Evolutionary conservation across 2,888 invertebrate species (phyloP).

Genomic region (Agriopis aurantiaria): DNA sequence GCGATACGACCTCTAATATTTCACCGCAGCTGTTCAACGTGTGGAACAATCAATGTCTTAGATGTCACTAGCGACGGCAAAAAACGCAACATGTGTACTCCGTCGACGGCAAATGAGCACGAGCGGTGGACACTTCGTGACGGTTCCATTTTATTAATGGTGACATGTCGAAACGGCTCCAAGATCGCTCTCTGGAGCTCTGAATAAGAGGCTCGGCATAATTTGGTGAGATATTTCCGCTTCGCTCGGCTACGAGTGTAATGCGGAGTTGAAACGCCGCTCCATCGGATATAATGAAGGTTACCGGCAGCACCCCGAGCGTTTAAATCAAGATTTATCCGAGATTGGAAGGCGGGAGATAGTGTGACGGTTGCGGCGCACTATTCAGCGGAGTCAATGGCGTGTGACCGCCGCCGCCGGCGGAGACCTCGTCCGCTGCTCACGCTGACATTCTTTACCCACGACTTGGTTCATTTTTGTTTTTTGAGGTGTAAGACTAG

Average conservation of each 20-base stretch:
- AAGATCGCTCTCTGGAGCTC: constrained; percentile 37
- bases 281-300: constrained; percentile 57
- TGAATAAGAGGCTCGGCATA: constrained; percentile 31
- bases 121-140: constrained; percentile 65
- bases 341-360: constrained; percentile 67
- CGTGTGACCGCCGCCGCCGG: constrained; percentile 75
- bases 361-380: constrained; percentile 69
- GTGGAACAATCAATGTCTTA: constrained; percentile 72
- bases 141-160: constrained; percentile 60
- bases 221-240: constrained; percentile 42
- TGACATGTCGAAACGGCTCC: constrained; percentile 49
- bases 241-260: constrained; percentile 42
- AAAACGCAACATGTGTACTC: constrained; percentile 74
- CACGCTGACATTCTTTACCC: constrained; percentile 80
- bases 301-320: constrained; percentile 59
- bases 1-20: constrained; percentile 66
- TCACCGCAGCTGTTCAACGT: constrained; percentile 72
- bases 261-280: constrained; percentile 36
- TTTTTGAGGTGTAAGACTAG: constrained; percentile 56
- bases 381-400: constrained; percentile 83
- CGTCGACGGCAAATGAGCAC: constrained; percentile 64
- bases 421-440: constrained; percentile 69
- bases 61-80: constrained; percentile 66
- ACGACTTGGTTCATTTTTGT: constrained; percentile 70
- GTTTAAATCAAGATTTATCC: constrained; percentile 69